A percentile compares a stretch with the other conserved stretches of the same genome.
Evolutionary conservation across 2,113 vertebrate species (phyloP).

Genomic region (Oncorhynchus clarkii): DNA sequence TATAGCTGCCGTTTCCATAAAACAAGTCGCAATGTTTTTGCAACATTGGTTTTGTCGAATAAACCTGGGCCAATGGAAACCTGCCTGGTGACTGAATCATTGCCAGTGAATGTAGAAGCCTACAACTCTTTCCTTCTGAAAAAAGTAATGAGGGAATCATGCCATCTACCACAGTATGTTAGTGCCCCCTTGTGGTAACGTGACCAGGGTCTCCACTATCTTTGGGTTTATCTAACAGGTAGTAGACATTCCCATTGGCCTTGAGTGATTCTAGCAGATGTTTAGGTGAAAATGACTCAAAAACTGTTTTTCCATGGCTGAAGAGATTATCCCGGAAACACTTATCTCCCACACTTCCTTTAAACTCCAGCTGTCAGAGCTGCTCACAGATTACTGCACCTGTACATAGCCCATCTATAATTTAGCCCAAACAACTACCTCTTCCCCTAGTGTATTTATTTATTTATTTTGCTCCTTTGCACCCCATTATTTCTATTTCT

Average conservation of each 20-base stretch:
- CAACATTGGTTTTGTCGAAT: too few species aligned
- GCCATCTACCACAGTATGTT: not conserved
- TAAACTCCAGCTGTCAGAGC: too few species aligned
- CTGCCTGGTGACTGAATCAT: not conserved
- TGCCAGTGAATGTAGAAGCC: not conserved
- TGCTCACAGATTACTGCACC: too few species aligned
- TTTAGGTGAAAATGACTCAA: not conserved
- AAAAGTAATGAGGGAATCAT: not conserved
- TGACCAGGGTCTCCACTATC: not conserved
- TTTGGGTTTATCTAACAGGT: not conserved
- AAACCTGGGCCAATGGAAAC: too few species aligned
- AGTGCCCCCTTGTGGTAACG: not conserved
- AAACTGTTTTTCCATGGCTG: not conserved
- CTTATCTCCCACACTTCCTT: too few species aligned
- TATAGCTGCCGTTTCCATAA: too few species aligned
- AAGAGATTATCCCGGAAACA: not conserved
- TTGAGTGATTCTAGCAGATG: slow-evolving; percentile 9
- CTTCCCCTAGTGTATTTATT: too few species aligned
- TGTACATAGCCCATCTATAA: too few species aligned
- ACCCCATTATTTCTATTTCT: too few species aligned
- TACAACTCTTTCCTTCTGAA: not conserved
- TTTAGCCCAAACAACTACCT: too few species aligned
- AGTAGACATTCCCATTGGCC: not conserved
- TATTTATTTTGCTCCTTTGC: too few species aligned
- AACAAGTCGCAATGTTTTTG: too few species aligned